These are phyloP conservation scores for Drosophila histrio DNA, from an alignment of 2,888 invertebrate species.

Conservation along the genomic window DNA sequence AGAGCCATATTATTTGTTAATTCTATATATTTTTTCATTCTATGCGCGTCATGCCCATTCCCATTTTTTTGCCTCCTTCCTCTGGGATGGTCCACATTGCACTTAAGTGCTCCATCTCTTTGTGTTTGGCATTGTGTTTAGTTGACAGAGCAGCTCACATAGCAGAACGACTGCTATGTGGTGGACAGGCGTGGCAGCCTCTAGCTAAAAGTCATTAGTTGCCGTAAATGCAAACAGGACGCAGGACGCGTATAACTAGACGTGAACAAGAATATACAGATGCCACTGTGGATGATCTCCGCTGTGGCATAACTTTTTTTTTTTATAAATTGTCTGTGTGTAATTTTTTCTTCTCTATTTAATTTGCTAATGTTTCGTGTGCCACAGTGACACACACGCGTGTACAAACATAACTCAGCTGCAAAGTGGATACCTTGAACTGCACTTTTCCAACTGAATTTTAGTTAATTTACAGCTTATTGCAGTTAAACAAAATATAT, in stretches of 20 bases:
- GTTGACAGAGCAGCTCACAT: conserved; percentile 40
- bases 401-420: not conserved
- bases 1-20: conserved; percentile 13
- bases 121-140: conserved; percentile 58
- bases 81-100: conserved; percentile 49
- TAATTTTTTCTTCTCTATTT: conserved; percentile 14
- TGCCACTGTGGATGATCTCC: conserved; percentile 21
- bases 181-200: conserved; percentile 46
- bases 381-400: not conserved
- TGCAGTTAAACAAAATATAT: no score
- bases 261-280: conserved; percentile 1
- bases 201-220: conserved; percentile 74
- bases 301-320: conserved; percentile 20
- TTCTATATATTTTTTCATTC: conserved; percentile 16
- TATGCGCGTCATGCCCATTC: conserved; percentile 1
- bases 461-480: not conserved
- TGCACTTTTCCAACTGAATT: not conserved
- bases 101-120: conserved; percentile 68
- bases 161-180: conserved; percentile 18
- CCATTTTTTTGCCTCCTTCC: not conserved
- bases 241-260: conserved; percentile 14
- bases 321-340: not conserved
- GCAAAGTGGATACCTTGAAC: not conserved
- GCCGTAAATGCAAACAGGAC: conserved; percentile 54
- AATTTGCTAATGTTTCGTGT: conserved; percentile 56